phyloP scores from a whole-genome alignment of 2,797 vertebrate species.

The Gephyroberyx darwinii region DNA sequence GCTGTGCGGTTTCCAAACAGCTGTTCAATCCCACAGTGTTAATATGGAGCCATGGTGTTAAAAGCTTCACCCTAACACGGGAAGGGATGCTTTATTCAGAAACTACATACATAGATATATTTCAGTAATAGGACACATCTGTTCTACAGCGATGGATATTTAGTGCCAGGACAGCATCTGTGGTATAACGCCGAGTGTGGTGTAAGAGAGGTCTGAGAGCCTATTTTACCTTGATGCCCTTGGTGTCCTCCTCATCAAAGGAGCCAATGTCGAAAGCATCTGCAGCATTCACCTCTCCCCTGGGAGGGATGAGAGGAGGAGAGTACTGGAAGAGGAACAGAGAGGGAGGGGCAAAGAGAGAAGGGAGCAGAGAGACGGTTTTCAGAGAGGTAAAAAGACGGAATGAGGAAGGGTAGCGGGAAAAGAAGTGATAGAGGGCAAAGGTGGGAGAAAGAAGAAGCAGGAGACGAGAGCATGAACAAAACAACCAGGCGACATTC shows the following conservation, averaged over 20 bases:
- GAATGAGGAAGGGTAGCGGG: too few species aligned
- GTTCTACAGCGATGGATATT: too few species aligned
- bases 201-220: neutral
- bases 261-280: constrained; percentile 99
- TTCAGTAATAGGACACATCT: too few species aligned
- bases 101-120: too few species aligned
- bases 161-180: neutral
- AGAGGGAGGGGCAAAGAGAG: neutral
- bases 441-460: neutral
- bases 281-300: constrained; percentile 96
- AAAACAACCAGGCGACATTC: constrained; percentile 25
- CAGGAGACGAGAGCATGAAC: neutral
- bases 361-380: neutral
- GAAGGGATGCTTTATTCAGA: too few species aligned
- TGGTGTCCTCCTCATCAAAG: constrained; percentile 98
- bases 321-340: constrained; percentile 83
- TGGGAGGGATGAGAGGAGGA: constrained; percentile 93
- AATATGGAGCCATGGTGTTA: too few species aligned
- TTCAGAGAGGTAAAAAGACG: neutral
- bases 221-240: constrained; percentile 94
- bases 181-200: neutral
- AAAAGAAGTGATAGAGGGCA: neutral
- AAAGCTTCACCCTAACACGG: too few species aligned
- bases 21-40: too few species aligned
- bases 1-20: too few species aligned